Percentiles rank a stretch among this genome's conserved stretches.
Conservation (phyloP, 1,140 invertebrate genomes). For the Zaprionus ornatus region DNA sequence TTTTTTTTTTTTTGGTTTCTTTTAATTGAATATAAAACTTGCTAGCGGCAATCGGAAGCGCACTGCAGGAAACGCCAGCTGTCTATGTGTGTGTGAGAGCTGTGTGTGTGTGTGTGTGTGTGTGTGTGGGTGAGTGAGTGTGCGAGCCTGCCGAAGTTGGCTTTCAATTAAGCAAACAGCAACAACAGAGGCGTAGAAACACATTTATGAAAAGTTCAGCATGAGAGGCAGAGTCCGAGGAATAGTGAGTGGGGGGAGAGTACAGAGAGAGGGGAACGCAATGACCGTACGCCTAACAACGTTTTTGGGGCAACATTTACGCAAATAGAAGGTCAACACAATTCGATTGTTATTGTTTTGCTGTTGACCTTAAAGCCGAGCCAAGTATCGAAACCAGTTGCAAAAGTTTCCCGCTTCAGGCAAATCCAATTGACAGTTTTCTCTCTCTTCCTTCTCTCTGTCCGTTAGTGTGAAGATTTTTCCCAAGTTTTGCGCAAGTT, state of each 20-base stretch:
- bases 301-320: conserved; percentile 29
- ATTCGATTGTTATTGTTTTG: conserved; percentile 8
- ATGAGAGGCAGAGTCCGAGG: neutral
- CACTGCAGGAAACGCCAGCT: conserved; percentile 77
- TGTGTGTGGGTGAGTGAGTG: conserved; percentile 22
- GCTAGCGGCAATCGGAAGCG: conserved; percentile 77
- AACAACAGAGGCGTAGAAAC: conserved; percentile 54
- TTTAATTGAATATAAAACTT: conserved; percentile 83
- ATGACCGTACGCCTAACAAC: neutral
- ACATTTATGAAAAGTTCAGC: conserved; percentile 54
- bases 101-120: conserved; percentile 23
- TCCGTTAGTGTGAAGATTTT: no score
- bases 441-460: neutral
- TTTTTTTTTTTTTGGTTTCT: conserved; percentile 50
- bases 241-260: neutral
- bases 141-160: conserved; percentile 53
- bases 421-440: conserved; percentile 7
- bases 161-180: conserved; percentile 78
- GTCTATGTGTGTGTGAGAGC: conserved; percentile 50
- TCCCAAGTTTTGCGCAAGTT: neutral
- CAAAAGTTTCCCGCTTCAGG: conserved; percentile 6
- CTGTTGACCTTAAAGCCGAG: conserved; percentile 23
- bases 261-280: neutral
- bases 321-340: conserved; percentile 13
- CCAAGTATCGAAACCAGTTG: conserved; percentile 9